Conservation (phyloP, 1,140 invertebrate species). For the Wiebesia pumilae region DNA sequence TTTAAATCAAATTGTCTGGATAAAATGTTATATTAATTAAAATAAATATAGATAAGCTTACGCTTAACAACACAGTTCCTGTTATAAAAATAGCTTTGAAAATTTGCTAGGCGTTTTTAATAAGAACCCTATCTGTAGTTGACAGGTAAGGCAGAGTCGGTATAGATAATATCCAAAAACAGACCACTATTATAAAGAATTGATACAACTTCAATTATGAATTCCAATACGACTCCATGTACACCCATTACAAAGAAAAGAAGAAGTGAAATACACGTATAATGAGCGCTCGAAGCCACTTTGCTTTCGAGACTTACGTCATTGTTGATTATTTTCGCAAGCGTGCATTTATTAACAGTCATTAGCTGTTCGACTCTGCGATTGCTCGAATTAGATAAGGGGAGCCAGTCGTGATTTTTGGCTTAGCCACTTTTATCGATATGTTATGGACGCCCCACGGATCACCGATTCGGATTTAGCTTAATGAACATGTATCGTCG, state of each 20-base stretch:
- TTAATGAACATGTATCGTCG: neutral
- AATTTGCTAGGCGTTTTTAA: no score
- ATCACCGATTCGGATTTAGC: neutral
- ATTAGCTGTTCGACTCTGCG: neutral
- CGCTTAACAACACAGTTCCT: no score
- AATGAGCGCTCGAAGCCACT: neutral
- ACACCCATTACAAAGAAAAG: neutral
- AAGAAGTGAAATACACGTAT: neutral
- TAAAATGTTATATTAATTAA: no score
- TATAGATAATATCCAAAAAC: no score
- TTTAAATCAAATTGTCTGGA: no score
- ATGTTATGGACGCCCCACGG: neutral
- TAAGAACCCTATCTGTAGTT: no score
- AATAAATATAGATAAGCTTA: no score
- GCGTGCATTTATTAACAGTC: neutral
- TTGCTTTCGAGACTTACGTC: neutral
- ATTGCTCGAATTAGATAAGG: slow-evolving; percentile 7
- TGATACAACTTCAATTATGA: no score
- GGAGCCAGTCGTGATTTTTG: neutral
- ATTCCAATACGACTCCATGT: neutral
- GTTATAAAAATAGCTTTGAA: no score
- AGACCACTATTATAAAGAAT: no score
- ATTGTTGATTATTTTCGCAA: neutral
- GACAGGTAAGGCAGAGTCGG: no score
- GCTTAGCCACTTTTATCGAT: neutral